Percentiles rank a stretch among this genome's conserved stretches.
Conservation (phyloP, 2,113 vertebrate species). For the Chiloscyllium plagiosum region DNA sequence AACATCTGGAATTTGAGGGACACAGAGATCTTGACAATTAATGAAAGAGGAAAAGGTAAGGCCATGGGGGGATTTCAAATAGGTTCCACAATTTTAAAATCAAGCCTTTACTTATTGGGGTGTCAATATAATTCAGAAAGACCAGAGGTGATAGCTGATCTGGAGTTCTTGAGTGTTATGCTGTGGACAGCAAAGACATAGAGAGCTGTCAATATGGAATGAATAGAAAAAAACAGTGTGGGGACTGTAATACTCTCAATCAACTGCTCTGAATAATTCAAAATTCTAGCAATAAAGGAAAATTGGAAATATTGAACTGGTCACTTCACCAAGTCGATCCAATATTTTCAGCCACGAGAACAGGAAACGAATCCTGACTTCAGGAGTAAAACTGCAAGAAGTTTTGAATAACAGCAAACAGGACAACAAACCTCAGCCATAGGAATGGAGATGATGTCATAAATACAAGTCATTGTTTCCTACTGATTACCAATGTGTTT, state of each 20-base stretch:
- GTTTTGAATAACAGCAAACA: neutral
- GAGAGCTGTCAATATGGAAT: too few species aligned
- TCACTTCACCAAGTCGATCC: neutral
- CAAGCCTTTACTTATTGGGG: too few species aligned
- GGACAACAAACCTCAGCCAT: too few species aligned
- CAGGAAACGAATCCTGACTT: neutral
- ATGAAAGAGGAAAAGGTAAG: too few species aligned
- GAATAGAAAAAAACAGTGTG: neutral
- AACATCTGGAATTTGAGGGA: too few species aligned
- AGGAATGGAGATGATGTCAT: neutral
- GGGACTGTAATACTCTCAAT: neutral
- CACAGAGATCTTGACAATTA: too few species aligned
- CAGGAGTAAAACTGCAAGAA: neutral
- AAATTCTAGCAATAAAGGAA: neutral
- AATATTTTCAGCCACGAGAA: neutral
- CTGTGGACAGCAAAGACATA: too few species aligned
- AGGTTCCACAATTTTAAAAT: too few species aligned
- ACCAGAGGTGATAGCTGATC: too few species aligned
- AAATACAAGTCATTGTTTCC: neutral
- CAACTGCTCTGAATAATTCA: neutral
- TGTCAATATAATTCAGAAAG: too few species aligned
- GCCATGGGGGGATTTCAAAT: too few species aligned
- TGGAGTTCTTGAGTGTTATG: too few species aligned
- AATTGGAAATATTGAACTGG: neutral
- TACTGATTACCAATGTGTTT: neutral